phyloP scores from a whole-genome alignment of 1,140 invertebrate species.

The Pseudomyrmex concolor region DNA sequence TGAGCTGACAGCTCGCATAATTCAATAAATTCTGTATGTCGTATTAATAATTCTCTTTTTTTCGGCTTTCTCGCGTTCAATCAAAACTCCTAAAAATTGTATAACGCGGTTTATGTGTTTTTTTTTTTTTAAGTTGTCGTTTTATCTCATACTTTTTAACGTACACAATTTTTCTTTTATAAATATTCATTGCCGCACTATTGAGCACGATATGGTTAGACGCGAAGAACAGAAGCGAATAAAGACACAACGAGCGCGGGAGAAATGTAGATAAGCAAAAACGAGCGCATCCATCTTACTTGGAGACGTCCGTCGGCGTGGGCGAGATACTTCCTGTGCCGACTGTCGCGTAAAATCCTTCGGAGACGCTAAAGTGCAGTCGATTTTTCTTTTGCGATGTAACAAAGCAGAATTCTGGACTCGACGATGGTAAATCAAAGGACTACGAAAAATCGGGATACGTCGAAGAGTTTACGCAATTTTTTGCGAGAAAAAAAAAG shows the following conservation, averaged over 20 bases:
- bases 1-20: neutral
- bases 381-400: conserved; percentile 25
- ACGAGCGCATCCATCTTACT: conserved; percentile 47
- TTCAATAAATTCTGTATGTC: neutral
- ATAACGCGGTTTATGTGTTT: neutral
- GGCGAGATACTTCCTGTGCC: conserved; percentile 9
- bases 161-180: conserved; percentile 8
- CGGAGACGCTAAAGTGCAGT: conserved; percentile 44
- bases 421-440: conserved; percentile 30
- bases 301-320: conserved; percentile 30
- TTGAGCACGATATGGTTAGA: neutral
- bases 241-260: neutral
- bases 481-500: neutral
- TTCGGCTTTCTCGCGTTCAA: neutral
- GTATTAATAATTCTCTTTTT: conserved; percentile 1
- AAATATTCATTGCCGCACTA: conserved; percentile 26
- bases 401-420: conserved; percentile 20
- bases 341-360: conserved; percentile 49
- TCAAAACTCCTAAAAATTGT: neutral
- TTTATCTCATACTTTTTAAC: neutral
- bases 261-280: neutral
- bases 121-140: neutral
- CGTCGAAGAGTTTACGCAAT: neutral
- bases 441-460: neutral
- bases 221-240: neutral